These are phyloP conservation scores for Zaprionus davidi DNA, from an alignment of 1,140 invertebrate species.

Conservation along the genomic window DNA sequence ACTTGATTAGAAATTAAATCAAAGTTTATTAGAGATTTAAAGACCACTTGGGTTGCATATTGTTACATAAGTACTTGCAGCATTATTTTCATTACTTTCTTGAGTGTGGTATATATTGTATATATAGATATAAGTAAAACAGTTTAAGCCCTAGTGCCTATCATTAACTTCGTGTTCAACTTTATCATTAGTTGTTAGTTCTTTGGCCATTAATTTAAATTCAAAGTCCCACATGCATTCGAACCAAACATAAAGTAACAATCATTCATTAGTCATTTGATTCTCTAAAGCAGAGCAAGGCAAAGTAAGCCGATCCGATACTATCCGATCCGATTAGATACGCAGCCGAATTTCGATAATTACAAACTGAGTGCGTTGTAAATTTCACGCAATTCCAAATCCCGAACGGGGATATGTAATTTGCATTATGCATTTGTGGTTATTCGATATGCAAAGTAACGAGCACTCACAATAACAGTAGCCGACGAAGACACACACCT, in stretches of 20 bases:
- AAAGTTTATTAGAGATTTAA: too few species aligned
- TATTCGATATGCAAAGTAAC: constrained; percentile 14
- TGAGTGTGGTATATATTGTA: too few species aligned
- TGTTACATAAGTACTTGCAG: too few species aligned
- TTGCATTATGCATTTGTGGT: constrained; percentile 12
- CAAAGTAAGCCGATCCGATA: background rate
- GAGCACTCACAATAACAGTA: background rate
- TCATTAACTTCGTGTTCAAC: too few species aligned
- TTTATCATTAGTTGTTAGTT: too few species aligned
- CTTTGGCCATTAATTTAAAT: background rate
- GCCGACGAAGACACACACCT: background rate
- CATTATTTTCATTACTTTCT: too few species aligned
- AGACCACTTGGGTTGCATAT: too few species aligned
- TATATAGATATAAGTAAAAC: too few species aligned
- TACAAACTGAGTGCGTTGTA: background rate
- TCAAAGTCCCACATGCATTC: background rate
- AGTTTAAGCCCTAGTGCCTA: too few species aligned
- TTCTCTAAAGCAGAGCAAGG: background rate
- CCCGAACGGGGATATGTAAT: background rate
- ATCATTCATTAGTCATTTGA: background rate
- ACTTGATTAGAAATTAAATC: too few species aligned
- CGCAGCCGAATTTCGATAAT: background rate
- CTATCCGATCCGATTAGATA: background rate
- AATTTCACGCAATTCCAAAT: background rate
- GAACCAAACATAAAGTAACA: too few species aligned